Base-by-base conservation (phyloP, 1,140 invertebrate species). In the Ladona fulva region DNA sequence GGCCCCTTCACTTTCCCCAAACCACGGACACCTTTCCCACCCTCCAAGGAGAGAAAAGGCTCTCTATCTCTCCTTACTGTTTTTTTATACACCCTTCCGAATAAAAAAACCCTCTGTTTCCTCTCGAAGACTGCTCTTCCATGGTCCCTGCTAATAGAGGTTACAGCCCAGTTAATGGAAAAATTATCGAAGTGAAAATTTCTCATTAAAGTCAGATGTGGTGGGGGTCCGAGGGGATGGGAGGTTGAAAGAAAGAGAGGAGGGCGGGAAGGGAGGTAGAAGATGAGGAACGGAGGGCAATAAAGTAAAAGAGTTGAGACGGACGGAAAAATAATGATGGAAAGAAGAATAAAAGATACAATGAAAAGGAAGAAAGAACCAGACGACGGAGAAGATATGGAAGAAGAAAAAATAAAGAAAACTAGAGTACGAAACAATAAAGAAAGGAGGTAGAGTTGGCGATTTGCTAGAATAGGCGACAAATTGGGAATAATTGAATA, bases 111-210 rank as follows among this genome's bases (percentile, higher is more conserved):
- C 52, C 44, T 52, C 44, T 52, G 44, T 52, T 52, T 66, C 52
- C 52, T 66, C 52, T 66, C 52, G 76, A 52, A 77, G 78, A 77
- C 77, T 78, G 79, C 79, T 79, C 79, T 66, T 66, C 52, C 79
- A 79, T 79, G 25, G 79, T 77, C 75, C 59, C 79, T 80, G 78
- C 78, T 80, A 79, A 80, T 80, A 80, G 79, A 80, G 79, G 79
- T 80, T 80, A 80, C 79, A 79, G 74, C 78, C 76, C 76, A 81
- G 80, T 81, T 81, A 81, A 81, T 81, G 80, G 79, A 81, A 81
- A 81, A 81, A 81, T 81, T 81, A 81, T 81, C 80, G 79, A 78
- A 81, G 80, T 81, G 80, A 81, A 81, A 81, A 81, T 80, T 81
- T 81, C 80, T 81, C 80, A 81, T 81, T 81, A 81, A 81, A 80